These are phyloP conservation scores for Porites divaricata DNA, from an alignment of 92 coral and sea anemone species.

Conservation along the genomic window DNA sequence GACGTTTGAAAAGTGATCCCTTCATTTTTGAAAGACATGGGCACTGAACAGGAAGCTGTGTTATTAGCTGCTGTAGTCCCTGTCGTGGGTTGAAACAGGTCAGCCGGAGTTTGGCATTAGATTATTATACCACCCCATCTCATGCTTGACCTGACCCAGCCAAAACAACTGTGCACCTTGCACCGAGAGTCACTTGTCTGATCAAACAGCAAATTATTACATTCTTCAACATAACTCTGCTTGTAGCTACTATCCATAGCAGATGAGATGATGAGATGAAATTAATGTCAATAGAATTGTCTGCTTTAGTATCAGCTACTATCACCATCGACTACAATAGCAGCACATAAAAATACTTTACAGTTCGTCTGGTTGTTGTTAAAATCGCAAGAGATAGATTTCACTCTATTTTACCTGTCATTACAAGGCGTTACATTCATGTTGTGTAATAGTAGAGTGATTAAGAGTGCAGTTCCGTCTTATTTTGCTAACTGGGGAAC, in stretches of 20 bases:
- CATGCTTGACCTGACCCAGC: conserved; percentile 96
- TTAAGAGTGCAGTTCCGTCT: not conserved
- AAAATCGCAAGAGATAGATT: not conserved
- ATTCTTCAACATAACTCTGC: not conserved
- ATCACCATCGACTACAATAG: not conserved
- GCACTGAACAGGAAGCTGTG: conserved; percentile 26
- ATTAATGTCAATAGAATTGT: not conserved
- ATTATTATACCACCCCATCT: conserved; percentile 71
- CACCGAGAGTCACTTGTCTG: too few species aligned
- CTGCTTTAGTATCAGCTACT: not conserved
- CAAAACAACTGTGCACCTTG: conserved; percentile 48
- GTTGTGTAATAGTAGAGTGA: not conserved
- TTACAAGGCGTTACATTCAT: not conserved
- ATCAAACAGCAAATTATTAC: not conserved
- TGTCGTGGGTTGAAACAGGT: conserved; percentile 99
- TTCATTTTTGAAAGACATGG: conserved; percentile 46
- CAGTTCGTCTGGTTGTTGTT: not conserved
- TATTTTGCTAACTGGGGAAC: not conserved
- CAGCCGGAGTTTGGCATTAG: conserved; percentile 82
- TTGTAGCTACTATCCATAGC: not conserved
- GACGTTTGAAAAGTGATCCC: not conserved
- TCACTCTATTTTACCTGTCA: conserved; percentile 4
- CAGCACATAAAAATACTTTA: not conserved
- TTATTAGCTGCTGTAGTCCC: conserved; percentile 32
- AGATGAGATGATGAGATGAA: not conserved